Evolutionary conservation across 1,140 invertebrate genomes (phyloP).

Genomic region (Pachyrhynchus sulphureomaculatus): DNA sequence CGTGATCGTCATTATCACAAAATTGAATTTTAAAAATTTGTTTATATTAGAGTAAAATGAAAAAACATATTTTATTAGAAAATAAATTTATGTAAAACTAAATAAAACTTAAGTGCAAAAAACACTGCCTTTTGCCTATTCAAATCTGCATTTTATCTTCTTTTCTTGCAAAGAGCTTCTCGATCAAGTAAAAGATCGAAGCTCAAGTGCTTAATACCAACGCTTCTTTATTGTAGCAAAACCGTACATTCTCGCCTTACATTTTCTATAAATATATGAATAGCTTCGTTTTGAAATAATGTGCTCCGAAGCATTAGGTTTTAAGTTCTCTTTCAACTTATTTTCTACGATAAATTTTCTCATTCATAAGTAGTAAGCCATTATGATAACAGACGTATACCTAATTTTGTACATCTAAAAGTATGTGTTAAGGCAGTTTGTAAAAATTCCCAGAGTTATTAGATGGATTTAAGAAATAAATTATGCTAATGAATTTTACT

Average conservation of each 20-base stretch:
- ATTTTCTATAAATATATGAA: constrained; percentile 10
- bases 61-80: no score
- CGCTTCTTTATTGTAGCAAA: neutral
- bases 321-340: neutral
- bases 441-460: neutral
- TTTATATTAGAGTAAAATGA: no score
- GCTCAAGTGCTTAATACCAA: no score
- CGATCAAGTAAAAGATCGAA: no score
- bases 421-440: neutral
- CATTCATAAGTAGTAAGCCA: constrained; percentile 2
- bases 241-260: neutral
- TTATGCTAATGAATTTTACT: neutral
- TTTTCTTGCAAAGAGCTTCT: no score
- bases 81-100: no score
- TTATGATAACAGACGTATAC: neutral
- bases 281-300: constrained; percentile 4
- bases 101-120: no score
- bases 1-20: no score
- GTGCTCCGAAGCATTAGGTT: neutral
- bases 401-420: neutral
- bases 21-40: no score
- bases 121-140: no score
- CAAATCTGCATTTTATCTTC: no score
- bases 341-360: constrained; percentile 5
- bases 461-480: neutral